Base-by-base conservation (phyloP, 2,113 vertebrate genomes). In the Cheirogaleus medius region DNA sequence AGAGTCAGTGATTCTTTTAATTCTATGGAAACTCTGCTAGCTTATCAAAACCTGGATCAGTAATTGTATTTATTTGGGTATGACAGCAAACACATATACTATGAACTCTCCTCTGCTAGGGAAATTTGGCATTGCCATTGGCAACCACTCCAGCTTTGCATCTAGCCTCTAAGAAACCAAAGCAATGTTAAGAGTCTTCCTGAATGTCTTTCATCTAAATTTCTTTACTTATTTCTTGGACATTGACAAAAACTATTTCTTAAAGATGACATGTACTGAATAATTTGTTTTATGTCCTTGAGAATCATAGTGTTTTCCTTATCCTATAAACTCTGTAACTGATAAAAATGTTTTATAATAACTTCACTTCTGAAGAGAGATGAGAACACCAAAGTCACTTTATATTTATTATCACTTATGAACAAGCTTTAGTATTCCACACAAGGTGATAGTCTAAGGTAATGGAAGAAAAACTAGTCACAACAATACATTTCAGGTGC, bases 1-100 rank as follows among this genome's bases (percentile, higher is more conserved):
- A 92, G 91, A 98, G 87, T 96, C 1, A 5, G 34, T 0, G 56
- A 54, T 0, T 37, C 54, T 68, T 8, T 98, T 88, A 96, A 76
- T 44, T 21, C 1, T 58, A 6, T 20, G 13, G 4, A 1, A 7
- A 69, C 0, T 32, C 21, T 52, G 18, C 1, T 47, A 87, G 71
- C n/a, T 73, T 66, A 0, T 0, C 0, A 47, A 74, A 76, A 80
- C 64, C 21, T 0, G 3, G 0, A n/a, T 0, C 4, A 34, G 68
- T 87, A 39, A 91, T 8, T 89, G 20, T 56, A 74, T 88, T 95
- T 66, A 90, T 68, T 77, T 66, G 58, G 15, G 39, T 78, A 23
- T 78, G 80, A 95, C 34, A 88, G 37, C 47, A 94, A 95, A 88
- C 54, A 87, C 25, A 58, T 34, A 68, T 17, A n/a, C 15, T 56